Evolutionary conservation across 2,113 vertebrate species (phyloP).

Genomic region (Rattus rattus): DNA sequence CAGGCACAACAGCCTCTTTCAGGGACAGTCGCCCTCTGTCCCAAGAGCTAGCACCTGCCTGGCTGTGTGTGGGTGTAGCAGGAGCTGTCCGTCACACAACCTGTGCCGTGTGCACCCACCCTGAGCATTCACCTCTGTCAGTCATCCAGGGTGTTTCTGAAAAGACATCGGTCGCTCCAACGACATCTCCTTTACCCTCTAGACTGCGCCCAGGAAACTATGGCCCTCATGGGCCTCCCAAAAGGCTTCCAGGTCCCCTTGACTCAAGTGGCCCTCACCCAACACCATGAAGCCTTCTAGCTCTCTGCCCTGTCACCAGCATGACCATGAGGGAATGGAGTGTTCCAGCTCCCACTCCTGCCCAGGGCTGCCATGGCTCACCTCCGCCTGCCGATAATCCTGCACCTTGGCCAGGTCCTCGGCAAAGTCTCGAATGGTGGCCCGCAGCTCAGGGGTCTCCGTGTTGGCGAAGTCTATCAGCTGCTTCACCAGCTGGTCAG

Average conservation of each 20-base stretch:
- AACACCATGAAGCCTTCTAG: accelerated
- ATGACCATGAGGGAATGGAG: not conserved
- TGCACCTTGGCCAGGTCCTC: constrained; percentile 90
- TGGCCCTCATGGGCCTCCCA: not conserved
- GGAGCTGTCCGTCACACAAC: not conserved
- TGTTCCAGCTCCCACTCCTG: not conserved
- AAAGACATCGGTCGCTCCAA: not conserved
- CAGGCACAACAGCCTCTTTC: not conserved
- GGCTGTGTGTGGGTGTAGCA: not conserved
- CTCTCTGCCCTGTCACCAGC: not conserved
- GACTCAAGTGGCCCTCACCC: accelerated
- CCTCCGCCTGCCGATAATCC: constrained; percentile 92
- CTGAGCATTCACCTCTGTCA: accelerated
- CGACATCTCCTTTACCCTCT: not conserved
- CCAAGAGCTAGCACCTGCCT: not conserved
- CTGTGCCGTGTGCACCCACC: accelerated
- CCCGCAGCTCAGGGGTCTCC: constrained; percentile 80
- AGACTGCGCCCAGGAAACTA: not conserved
- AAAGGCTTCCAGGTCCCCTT: not conserved
- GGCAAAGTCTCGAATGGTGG: constrained; percentile 84
- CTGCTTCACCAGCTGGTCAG: constrained; percentile 85
- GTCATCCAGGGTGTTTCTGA: not conserved
- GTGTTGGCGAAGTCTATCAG: constrained; percentile 83
- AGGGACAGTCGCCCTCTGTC: not conserved
- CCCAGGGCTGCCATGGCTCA: not conserved